Conservation (phyloP, 2,113 vertebrate genomes). For the Cacatua alba region DNA sequence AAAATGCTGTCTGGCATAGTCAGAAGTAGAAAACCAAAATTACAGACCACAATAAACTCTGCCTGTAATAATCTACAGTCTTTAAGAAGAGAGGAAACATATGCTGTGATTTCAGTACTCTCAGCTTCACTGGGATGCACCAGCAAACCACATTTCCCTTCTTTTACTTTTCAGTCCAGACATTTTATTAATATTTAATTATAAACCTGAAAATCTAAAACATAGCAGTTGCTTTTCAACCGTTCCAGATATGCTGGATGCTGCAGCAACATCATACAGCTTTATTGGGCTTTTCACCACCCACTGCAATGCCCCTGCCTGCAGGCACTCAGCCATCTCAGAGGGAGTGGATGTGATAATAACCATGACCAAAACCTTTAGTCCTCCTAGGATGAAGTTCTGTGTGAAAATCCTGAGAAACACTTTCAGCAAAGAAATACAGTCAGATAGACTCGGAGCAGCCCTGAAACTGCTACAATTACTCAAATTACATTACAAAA, state of each 20-base stretch:
- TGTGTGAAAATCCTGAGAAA: not conserved
- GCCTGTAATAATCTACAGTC: conserved; percentile 43
- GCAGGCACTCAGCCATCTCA: not conserved
- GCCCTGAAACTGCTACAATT: not conserved
- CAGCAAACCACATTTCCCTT: not conserved
- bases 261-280: not conserved
- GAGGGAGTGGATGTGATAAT: not conserved
- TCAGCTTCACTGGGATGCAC: not conserved
- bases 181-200: not conserved
- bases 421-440: not conserved
- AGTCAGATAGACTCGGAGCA: not conserved
- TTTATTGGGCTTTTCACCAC: not conserved
- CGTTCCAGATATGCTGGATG: not conserved
- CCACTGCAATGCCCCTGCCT: not conserved
- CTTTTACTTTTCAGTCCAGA: not conserved
- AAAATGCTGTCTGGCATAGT: conserved; percentile 36
- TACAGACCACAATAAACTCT: conserved; percentile 48
- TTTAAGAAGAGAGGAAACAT: conserved; percentile 40
- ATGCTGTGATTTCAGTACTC: conserved; percentile 20
- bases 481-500: not conserved
- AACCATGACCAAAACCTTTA: not conserved
- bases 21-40: conserved; percentile 59
- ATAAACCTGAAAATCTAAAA: not conserved
- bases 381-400: not conserved
- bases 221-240: not conserved